Evolutionary conservation across 2,888 invertebrate genomes (phyloP), one percentile per base, ranked within the genome.

Genomic region (Abrostola tripartita): DNA sequence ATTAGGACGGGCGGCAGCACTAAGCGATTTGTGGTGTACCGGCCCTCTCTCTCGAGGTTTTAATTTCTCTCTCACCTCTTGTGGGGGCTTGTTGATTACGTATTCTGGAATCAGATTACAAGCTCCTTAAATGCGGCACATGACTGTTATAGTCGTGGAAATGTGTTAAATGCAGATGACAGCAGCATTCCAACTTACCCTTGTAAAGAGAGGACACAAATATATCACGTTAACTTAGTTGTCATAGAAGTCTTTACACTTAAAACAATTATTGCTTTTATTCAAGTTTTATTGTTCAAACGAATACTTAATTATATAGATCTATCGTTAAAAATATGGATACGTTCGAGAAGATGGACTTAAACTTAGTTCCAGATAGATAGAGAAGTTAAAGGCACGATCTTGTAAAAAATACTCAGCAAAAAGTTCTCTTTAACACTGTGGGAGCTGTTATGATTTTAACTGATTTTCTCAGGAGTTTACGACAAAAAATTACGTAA

Each of bases 1-100:
- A 95, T 95, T 95, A 95, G 92, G 88, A 86, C 89, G 90, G 91
- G 92, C 88, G 92, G 90, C 87, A 90, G 89, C 91, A 91, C 92
- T 94, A 94, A 94, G 93, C 94, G 94, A 92, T 94, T 94, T 94
- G 94, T 93, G 94, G 93, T 94, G 94, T 94, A 92, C 90, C 92
- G 90, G 90, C 90, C 92, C 88, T 90, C 92, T 92, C 90, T 89
- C 89, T 69, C 70, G 88, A 88, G 89, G 87, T 91, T 92, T 92
- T 92, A 90, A 91, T 91, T 92, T 84, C 89, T 87, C 85, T 88
- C 90, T 88, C 90, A 91, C 91, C 92, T 90, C 85, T 83, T 78
- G 74, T 82, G 82, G 84, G 81, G 84, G 80, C 85, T 84, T 82
- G 83, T 84, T 85, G 85, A 85, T 88, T 86, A 87, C 84, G 84